Percentiles rank a stretch among this genome's conserved stretches.
Evolutionary conservation across 2,888 invertebrate species (phyloP).

Genomic region (Meteorus colon): DNA sequence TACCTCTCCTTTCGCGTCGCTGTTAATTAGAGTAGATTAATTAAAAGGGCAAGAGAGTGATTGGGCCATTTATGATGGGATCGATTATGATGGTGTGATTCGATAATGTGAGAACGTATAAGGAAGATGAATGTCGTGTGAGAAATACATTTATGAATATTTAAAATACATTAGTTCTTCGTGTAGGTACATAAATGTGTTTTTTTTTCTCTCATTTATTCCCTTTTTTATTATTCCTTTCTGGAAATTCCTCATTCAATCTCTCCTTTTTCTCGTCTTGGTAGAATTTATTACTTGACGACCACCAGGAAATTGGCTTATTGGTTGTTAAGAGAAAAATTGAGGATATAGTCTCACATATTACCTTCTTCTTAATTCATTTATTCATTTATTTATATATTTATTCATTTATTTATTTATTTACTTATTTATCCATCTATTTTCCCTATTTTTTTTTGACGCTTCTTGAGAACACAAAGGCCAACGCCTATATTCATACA

Average conservation of each 20-base stretch:
- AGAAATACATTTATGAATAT: slow-evolving; percentile 10
- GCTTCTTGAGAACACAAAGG: slow-evolving; percentile 27
- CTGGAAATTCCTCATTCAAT: slow-evolving; percentile 11
- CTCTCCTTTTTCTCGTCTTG: background rate
- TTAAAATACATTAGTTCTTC: slow-evolving; percentile 6
- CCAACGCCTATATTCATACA: slow-evolving; percentile 25
- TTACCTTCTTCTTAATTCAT: slow-evolving; percentile 17
- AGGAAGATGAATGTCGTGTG: slow-evolving; percentile 8
- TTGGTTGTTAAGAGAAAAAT: slow-evolving; percentile 6
- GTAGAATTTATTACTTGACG: slow-evolving; percentile 20
- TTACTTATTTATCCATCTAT: background rate
- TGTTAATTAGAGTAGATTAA: slow-evolving; percentile 24
- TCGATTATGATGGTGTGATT: slow-evolving; percentile 9
- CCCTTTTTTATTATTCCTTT: background rate
- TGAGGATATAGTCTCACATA: background rate
- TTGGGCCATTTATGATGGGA: slow-evolving; percentile 13
- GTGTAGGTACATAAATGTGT: background rate
- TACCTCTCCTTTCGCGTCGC: background rate
- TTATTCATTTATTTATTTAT: background rate
- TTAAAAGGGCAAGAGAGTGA: slow-evolving; percentile 7
- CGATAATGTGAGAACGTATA: slow-evolving; percentile 22
- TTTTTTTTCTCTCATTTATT: background rate
- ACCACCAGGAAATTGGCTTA: slow-evolving; percentile 26
- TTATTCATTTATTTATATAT: slow-evolving; percentile 13
- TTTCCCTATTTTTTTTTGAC: slow-evolving; percentile 20